Evolutionary conservation across 2,888 invertebrate genomes (phyloP), one percentile per base, ranked within the genome.

Genomic region (Rotaria sp.): DNA sequence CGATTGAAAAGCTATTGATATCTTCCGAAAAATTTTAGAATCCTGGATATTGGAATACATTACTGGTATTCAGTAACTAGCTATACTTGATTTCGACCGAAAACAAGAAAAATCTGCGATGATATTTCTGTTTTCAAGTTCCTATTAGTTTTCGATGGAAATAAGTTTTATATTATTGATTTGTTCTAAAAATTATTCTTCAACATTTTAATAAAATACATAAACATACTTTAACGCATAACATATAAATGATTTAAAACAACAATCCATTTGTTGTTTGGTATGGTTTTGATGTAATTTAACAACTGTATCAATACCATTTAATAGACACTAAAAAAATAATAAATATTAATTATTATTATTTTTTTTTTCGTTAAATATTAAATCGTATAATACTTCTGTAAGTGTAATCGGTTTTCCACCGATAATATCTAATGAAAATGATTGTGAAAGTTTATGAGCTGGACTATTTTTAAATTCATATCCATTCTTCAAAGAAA

Each of bases 161-260:
- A n/a, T n/a, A n/a, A n/a, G n/a, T n/a, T n/a, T n/a, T n/a, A n/a
- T n/a, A n/a, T n/a, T n/a, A n/a, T n/a, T n/a, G n/a, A n/a, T n/a
- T n/a, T n/a, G n/a, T n/a, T n/a, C n/a, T n/a, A n/a, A n/a, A n/a
- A n/a, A n/a, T n/a, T n/a, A n/a, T n/a, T n/a, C n/a, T n/a, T n/a
- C n/a, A n/a, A n/a, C n/a, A n/a, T n/a, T n/a, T n/a, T n/a, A n/a
- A n/a, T n/a, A n/a, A n/a, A n/a, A n/a, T n/a, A n/a, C n/a, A 88
- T 88, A 88, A 87, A 92, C 94, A 93, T 91, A 95, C 95, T 99
- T 99, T 84, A 99, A 92, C 50, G 95, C 98, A 50, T 96, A 95
- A 92, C 97, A 98, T 85, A 99, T 93, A 90, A 99, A 96, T 0
- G 99, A 98, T 92, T 99, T 99, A 90, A 98, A 97, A 92, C 97